Conservation (phyloP, 2,888 invertebrate genomes). For the Nezara viridula region DNA sequence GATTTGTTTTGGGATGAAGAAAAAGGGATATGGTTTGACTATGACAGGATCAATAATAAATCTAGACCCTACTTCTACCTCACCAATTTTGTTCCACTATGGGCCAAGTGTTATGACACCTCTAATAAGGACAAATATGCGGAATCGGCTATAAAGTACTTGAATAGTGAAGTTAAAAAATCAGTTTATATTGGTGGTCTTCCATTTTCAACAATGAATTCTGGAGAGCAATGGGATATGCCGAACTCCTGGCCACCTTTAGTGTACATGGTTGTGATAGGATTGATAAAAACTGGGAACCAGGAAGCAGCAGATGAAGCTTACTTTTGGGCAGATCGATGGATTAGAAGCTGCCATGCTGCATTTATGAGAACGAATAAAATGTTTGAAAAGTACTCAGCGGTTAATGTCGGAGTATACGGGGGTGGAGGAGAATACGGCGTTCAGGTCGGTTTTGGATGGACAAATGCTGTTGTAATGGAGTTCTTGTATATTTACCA, state of each 20-base stretch:
- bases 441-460: slow-evolving; percentile 92
- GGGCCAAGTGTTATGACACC: slow-evolving; percentile 81
- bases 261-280: slow-evolving; percentile 86
- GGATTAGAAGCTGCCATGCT: slow-evolving; percentile 84
- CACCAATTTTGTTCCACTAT: slow-evolving; percentile 85
- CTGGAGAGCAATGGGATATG: slow-evolving; percentile 92
- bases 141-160: slow-evolving; percentile 71
- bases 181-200: slow-evolving; percentile 77
- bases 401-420: slow-evolving; percentile 75
- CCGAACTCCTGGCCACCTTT: slow-evolving; percentile 97
- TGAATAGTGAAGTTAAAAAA: slow-evolving; percentile 75
- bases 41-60: slow-evolving; percentile 78
- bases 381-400: slow-evolving; percentile 86
- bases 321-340: slow-evolving; percentile 80
- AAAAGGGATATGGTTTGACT: slow-evolving; percentile 90
- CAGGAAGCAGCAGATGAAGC: slow-evolving; percentile 78
- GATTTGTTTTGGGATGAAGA: slow-evolving; percentile 89
- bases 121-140: slow-evolving; percentile 70
- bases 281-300: slow-evolving; percentile 79
- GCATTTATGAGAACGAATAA: slow-evolving; percentile 77
- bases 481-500: slow-evolving; percentile 81
- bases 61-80: slow-evolving; percentile 81
- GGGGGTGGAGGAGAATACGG: slow-evolving; percentile 94
- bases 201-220: slow-evolving; percentile 83
- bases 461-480: slow-evolving; percentile 93